Evolutionary conservation across 37 sponge, comb jelly and placozoan genomes (phyloP).

Genomic region (Diacarnus erythraeanus): DNA sequence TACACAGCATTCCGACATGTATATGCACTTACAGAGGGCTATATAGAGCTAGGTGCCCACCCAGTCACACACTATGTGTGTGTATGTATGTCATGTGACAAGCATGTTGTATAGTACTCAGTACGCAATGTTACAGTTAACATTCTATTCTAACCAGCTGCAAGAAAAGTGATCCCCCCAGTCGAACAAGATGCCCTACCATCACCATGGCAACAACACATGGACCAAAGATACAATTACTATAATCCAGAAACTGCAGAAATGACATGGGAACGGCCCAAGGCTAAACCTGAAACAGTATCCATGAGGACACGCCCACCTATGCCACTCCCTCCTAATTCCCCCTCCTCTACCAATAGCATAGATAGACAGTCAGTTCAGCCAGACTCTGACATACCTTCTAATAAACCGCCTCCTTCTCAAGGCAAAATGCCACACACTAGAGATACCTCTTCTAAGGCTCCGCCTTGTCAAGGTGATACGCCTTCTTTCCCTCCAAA

Average conservation of each 20-base stretch:
- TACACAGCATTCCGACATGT: no score
- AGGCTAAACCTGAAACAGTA: no score
- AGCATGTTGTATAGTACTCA: no score
- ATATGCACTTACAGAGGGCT: no score
- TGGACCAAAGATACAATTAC: constrained; percentile 29
- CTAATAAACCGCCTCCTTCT: neutral
- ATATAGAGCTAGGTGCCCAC: no score
- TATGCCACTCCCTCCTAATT: neutral
- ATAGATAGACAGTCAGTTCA: neutral
- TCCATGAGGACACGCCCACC: neutral
- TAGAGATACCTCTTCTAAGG: neutral
- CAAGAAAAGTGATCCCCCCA: neutral
- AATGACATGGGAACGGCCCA: constrained; percentile 58
- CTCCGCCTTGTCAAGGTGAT: neutral
- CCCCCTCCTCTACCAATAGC: neutral
- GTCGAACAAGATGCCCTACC: constrained; percentile 23
- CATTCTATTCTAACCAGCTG: neutral
- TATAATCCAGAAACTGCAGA: constrained; percentile 42
- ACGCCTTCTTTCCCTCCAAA: neutral
- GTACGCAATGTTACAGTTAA: no score
- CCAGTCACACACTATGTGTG: no score
- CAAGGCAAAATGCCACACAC: neutral
- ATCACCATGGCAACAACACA: constrained; percentile 46
- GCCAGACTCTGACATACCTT: neutral
- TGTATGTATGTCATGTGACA: no score